Percentiles rank a stretch among this genome's conserved stretches.
Evolutionary conservation across 2,113 vertebrate species (phyloP).

Genomic region (Naja naja): DNA sequence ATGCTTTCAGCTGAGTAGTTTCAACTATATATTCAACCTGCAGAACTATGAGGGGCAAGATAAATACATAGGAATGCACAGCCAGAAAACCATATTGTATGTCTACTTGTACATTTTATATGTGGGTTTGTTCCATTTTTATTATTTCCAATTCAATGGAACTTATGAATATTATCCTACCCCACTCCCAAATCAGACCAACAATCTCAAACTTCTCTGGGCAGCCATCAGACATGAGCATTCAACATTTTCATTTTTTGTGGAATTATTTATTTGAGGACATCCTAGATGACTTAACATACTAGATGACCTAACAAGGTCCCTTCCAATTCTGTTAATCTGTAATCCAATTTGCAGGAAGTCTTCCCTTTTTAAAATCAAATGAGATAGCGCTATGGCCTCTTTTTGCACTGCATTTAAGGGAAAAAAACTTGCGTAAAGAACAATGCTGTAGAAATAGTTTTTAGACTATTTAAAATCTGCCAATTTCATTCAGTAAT

Average conservation of each 20-base stretch:
- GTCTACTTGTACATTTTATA: neutral
- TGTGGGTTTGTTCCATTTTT: neutral
- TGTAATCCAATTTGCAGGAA: neutral
- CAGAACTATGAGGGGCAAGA: neutral
- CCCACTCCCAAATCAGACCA: neutral
- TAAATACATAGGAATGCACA: neutral
- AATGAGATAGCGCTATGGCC: neutral
- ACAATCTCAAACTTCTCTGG: neutral
- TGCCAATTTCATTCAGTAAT: neutral
- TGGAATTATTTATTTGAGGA: neutral
- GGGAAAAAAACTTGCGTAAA: neutral
- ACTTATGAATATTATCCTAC: neutral
- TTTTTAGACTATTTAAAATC: neutral
- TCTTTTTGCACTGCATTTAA: neutral
- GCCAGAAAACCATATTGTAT: neutral
- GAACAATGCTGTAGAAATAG: neutral
- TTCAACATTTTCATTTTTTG: neutral
- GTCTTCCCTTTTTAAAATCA: neutral
- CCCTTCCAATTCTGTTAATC: no score
- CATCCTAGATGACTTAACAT: no score
- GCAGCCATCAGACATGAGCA: neutral
- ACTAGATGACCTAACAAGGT: no score
- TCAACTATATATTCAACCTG: neutral
- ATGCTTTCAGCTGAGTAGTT: neutral
- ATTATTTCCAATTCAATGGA: neutral